A percentile compares a stretch with the other conserved stretches of the same genome.
phyloP scores from a whole-genome alignment of 2,113 vertebrate species.

The Vireo altiloquus region DNA sequence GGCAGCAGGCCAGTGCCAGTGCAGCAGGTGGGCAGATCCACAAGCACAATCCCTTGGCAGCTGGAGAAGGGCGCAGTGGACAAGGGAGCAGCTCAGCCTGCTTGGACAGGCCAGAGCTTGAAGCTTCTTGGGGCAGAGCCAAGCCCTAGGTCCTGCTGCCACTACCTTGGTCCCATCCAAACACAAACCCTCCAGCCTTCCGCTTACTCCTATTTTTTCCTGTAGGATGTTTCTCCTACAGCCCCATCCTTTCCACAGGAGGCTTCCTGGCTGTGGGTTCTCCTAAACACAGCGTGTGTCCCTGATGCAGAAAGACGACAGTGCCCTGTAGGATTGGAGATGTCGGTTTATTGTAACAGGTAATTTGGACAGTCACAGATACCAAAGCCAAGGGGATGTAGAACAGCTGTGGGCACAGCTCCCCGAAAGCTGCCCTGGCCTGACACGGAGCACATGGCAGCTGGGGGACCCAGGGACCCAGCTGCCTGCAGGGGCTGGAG shows the following conservation, averaged over 20 bases:
- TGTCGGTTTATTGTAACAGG: constrained; percentile 56
- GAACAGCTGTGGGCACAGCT: constrained; percentile 35
- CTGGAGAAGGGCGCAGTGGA: rapidly evolving
- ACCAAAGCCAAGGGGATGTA: constrained; percentile 31
- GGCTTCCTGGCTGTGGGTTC: not conserved
- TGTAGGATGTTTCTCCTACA: not conserved
- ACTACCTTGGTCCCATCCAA: rapidly evolving
- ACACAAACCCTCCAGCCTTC: not conserved
- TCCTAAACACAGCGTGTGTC: rapidly evolving
- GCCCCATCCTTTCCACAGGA: not conserved
- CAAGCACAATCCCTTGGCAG: not conserved
- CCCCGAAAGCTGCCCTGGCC: not conserved
- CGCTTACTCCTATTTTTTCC: not conserved
- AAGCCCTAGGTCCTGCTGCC: not conserved
- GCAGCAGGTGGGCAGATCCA: not conserved
- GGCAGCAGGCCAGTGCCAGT: not conserved
- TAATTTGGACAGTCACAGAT: constrained; percentile 62
- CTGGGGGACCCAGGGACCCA: not conserved
- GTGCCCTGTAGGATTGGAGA: constrained; percentile 8
- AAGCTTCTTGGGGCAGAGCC: not conserved
- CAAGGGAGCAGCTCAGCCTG: not conserved
- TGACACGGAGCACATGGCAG: not conserved
- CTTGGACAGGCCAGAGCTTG: not conserved
- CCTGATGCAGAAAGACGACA: not conserved
- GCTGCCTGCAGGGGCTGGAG: not conserved